Evolutionary conservation across 2,797 vertebrate species (phyloP), one percentile per base, ranked within the genome.

Genomic region (Oreonectes daqikongensis): DNA sequence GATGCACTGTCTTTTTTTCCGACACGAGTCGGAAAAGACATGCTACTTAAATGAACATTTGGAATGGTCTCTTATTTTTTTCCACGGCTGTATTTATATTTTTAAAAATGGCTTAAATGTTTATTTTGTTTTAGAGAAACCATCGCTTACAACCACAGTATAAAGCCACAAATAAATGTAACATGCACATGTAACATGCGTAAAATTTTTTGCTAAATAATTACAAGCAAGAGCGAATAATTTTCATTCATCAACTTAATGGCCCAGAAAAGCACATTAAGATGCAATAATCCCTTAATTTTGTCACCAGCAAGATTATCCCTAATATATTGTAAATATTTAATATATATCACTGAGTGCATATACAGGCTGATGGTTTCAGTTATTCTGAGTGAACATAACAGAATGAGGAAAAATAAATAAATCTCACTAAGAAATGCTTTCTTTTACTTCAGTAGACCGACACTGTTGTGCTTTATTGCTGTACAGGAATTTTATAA

Each of bases 391-490:
- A 26, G 24, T 53, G 22, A 53, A 53, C 52, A 24, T 18, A 18
- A 52, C 48, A 52, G 50, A 22, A 11, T 59, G 9, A 55, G 3
- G 1, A 26, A 55, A 11, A 24, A 24, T 57, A 17, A 18, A n/a
- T 32, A 18, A 5, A 17, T 60, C 17, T 30, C 4, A 12, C 7
- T 6, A 48, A 50, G 14, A 72, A 72, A 32, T 11, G 20, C 17
- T 32, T 55, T 10, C 2, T 50, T n/a, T 53, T 44, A 53, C 59
- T 61, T 22, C 22, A 81, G 75, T 59, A 79, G 79, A 73, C 83
- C 84, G 89, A 91, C 90, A 91, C 90, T 82, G 73, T 85, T 92
- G 89, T 92, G 91, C 87, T 94, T 94, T 94, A 94, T 94, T 94
- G 93, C 93, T 94, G 90, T 93, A 94, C 92, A 92, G 72, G 85